Conservation (phyloP, 2,113 vertebrate species). For the Hylia prasina region DNA sequence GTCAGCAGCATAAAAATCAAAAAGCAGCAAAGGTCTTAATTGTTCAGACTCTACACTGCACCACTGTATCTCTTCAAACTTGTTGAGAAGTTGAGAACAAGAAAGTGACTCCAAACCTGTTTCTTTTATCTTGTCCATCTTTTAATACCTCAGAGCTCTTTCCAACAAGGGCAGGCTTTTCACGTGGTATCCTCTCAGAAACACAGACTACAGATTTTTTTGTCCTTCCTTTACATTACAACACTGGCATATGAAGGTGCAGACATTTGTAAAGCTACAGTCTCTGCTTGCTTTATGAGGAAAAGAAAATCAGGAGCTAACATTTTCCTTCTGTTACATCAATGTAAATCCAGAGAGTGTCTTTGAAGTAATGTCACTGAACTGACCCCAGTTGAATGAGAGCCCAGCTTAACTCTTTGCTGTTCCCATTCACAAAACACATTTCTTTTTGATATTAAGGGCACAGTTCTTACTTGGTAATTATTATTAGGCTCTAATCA, state of each 20-base stretch:
- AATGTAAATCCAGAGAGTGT: not conserved
- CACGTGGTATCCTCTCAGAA: not conserved
- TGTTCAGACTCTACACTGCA: not conserved
- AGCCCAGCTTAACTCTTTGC: not conserved
- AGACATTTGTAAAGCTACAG: not conserved
- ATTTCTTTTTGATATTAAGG: not conserved
- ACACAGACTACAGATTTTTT: not conserved
- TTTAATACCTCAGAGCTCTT: not conserved
- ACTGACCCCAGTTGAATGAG: not conserved
- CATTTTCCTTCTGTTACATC: not conserved
- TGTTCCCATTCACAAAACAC: not conserved
- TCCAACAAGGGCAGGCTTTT: not conserved
- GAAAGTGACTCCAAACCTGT: not conserved
- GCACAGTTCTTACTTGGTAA: not conserved
- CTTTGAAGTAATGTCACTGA: constrained; percentile 19
- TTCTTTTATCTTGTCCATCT: not conserved
- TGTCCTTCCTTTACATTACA: not conserved
- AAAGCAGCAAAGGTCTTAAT: not conserved
- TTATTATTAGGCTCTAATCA: not conserved
- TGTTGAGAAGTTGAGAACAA: not conserved
- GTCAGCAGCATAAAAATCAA: not conserved
- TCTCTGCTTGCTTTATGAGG: not conserved
- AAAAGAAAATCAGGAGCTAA: not conserved
- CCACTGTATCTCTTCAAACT: not conserved
- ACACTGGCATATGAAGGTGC: not conserved